These are phyloP conservation scores for Eristalinus sepulchralis DNA, from an alignment of 2,888 invertebrate species.

Conservation along the genomic window DNA sequence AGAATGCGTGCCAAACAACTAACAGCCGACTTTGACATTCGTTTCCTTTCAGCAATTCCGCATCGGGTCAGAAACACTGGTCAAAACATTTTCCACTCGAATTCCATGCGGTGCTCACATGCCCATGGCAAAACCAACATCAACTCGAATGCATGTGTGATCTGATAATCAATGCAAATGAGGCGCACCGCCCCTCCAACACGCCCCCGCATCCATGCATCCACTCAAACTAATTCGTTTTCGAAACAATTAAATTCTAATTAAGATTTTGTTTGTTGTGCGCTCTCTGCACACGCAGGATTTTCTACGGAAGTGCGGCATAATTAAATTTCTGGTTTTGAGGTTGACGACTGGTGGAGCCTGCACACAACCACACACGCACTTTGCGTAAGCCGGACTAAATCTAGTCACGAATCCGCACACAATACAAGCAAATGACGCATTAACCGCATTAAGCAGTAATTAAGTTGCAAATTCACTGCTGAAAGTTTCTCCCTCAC, in stretches of 20 bases:
- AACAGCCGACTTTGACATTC: neutral
- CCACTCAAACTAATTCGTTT: slow-evolving; percentile 23
- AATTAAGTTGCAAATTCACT: slow-evolving; percentile 43
- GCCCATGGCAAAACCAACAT: neutral
- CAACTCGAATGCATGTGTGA: slow-evolving; percentile 36
- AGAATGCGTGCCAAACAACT: neutral
- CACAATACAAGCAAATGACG: slow-evolving; percentile 44
- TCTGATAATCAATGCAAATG: slow-evolving; percentile 60
- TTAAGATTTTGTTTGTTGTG: slow-evolving; percentile 64
- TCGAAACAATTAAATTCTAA: slow-evolving; percentile 67
- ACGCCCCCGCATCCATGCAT: neutral
- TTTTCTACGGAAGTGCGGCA: slow-evolving; percentile 55
- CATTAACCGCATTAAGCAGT: slow-evolving; percentile 36
- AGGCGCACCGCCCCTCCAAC: slow-evolving; percentile 8
- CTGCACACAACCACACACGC: neutral
- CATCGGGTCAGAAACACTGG: neutral
- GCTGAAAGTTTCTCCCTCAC: slow-evolving; percentile 24
- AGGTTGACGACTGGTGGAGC: neutral
- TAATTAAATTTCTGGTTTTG: slow-evolving; percentile 65
- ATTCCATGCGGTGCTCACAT: slow-evolving; percentile 69
- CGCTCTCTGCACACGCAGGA: slow-evolving; percentile 36
- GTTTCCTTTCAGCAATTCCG: neutral
- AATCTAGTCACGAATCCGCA: neutral
- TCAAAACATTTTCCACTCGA: slow-evolving; percentile 16
- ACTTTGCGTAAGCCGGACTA: neutral